These are phyloP conservation scores for Deroptyus accipitrinus DNA, from an alignment of 2,113 vertebrate genomes.

Conservation along the genomic window DNA sequence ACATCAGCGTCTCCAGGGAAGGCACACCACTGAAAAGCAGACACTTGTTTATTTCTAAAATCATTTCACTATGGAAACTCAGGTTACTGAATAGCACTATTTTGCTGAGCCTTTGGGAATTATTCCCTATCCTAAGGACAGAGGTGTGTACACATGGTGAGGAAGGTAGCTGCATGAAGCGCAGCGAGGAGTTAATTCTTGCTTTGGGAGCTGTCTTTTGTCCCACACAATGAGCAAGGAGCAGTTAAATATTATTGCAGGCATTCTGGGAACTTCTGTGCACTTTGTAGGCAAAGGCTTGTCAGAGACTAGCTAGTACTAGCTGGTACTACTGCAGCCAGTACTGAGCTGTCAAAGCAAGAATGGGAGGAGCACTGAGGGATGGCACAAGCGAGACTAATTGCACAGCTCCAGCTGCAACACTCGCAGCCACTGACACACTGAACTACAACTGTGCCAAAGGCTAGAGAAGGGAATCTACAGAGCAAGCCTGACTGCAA, in stretches of 20 bases:
- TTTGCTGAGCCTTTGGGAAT: background rate
- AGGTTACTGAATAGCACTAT: background rate
- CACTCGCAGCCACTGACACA: conserved; percentile 16
- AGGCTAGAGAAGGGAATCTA: background rate
- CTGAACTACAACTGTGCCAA: conserved; percentile 25
- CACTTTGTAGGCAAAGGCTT: background rate
- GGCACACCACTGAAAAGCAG: background rate
- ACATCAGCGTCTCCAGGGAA: background rate
- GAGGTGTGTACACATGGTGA: background rate
- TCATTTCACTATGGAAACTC: fast-evolving
- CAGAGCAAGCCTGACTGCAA: background rate
- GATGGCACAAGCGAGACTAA: conserved; percentile 18
- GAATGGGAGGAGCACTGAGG: conserved; percentile 38
- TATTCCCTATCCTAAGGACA: background rate
- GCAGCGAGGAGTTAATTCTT: background rate
- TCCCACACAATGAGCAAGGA: background rate
- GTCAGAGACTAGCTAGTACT: conserved; percentile 32
- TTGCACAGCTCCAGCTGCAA: conserved; percentile 36
- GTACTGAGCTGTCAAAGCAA: conserved; percentile 44
- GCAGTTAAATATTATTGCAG: background rate
- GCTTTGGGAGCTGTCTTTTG: background rate
- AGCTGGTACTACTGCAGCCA: background rate
- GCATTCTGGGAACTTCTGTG: background rate
- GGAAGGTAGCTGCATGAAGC: background rate
- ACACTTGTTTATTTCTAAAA: background rate